These are phyloP conservation scores for Cataglyphis albicans DNA, from an alignment of 2,888 invertebrate species.

Conservation along the genomic window DNA sequence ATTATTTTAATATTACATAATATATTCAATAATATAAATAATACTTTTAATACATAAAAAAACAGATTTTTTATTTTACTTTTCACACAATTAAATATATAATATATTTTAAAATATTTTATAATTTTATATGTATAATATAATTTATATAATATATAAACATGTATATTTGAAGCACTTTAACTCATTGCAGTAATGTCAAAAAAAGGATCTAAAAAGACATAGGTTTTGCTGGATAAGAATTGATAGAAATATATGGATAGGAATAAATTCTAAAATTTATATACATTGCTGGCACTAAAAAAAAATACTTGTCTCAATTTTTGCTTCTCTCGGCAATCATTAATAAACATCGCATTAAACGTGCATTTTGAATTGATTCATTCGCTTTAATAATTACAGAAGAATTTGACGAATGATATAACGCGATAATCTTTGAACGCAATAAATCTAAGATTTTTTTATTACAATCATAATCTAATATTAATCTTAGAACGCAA, in stretches of 20 bases:
- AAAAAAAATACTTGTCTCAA: not conserved
- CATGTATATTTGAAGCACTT: too few relatives aligned
- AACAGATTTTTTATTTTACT: not conserved
- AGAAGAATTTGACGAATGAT: not conserved
- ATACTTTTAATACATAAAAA: not conserved
- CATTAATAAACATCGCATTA: not conserved
- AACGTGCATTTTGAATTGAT: constrained; percentile 10
- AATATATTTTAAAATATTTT: not conserved
- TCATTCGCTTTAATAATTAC: not conserved
- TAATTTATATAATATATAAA: not conserved
- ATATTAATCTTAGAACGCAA: not conserved
- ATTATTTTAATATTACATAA: not conserved
- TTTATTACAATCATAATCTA: not conserved
- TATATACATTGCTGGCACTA: not conserved
- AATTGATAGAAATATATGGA: not conserved
- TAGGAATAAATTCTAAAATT: not conserved
- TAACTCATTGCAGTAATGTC: too few relatives aligned
- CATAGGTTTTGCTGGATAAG: not conserved
- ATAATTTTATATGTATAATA: too few relatives aligned
- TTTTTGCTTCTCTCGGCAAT: constrained; percentile 1
- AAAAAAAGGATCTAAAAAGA: too few relatives aligned
- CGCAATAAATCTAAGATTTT: not conserved
- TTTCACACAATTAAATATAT: not conserved
- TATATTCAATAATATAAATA: not conserved
- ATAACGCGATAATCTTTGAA: constrained; percentile 3